Conservation (phyloP, 2,888 invertebrate genomes). For the Heterodera filipjevi region DNA sequence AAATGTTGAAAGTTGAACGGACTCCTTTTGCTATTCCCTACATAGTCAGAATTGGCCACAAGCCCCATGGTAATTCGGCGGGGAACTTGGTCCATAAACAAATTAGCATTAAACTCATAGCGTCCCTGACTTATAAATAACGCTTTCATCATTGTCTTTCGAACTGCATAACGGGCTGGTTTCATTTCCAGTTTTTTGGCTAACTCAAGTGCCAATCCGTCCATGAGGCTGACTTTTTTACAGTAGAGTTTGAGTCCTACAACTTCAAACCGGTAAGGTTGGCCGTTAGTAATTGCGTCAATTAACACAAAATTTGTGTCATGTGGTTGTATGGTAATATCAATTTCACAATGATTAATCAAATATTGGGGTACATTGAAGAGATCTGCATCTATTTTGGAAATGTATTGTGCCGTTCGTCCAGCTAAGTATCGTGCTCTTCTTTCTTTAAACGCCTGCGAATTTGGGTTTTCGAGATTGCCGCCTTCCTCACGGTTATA, state of each 20-base stretch:
- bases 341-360: slow-evolving; percentile 20
- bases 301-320: slow-evolving; percentile 1
- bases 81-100: slow-evolving; percentile 23
- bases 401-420: neutral
- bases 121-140: slow-evolving; percentile 19
- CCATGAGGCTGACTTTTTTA: slow-evolving; percentile 17
- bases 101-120: slow-evolving; percentile 22
- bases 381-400: slow-evolving; percentile 10
- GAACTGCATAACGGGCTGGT: slow-evolving; percentile 23
- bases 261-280: neutral
- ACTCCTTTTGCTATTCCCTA: neutral
- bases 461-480: neutral
- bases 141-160: slow-evolving; percentile 31
- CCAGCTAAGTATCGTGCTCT: neutral
- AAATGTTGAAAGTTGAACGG: slow-evolving; percentile 25
- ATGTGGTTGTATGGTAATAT: slow-evolving; percentile 2
- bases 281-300: neutral
- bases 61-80: slow-evolving; percentile 15
- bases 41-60: slow-evolving; percentile 14
- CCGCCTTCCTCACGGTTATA: neutral
- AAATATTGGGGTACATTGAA: slow-evolving; percentile 18
- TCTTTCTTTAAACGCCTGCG: neutral
- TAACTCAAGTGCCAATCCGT: slow-evolving; percentile 23
- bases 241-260: neutral
- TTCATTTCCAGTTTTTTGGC: slow-evolving; percentile 21